phyloP scores from a whole-genome alignment of 1,140 invertebrate genomes.

The Homalodisca vitripennis region DNA sequence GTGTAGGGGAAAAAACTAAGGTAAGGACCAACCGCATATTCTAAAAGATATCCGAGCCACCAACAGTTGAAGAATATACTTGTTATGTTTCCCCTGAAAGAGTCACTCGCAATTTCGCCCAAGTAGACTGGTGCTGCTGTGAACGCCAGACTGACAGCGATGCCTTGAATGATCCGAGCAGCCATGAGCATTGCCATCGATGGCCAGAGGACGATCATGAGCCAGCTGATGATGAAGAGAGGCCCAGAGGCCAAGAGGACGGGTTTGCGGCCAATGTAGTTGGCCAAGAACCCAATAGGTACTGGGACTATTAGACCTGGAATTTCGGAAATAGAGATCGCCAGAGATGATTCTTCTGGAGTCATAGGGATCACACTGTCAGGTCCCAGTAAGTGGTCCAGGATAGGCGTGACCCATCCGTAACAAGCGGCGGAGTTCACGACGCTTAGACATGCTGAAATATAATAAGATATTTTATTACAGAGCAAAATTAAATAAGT shows the following conservation, averaged over 20 bases:
- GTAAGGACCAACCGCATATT: constrained; percentile 73
- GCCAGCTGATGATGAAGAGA: constrained; percentile 48
- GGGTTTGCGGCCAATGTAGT: constrained; percentile 71
- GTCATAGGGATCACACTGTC: constrained; percentile 55
- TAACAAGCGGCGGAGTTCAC: constrained; percentile 46
- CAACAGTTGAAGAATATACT: constrained; percentile 68
- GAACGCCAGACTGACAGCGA: constrained; percentile 59
- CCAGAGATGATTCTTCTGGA: constrained; percentile 50
- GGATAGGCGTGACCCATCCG: constrained; percentile 60
- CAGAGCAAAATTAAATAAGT: no score
- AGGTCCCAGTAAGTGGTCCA: constrained; percentile 51
- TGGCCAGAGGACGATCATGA: constrained; percentile 52
- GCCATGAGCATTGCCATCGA: constrained; percentile 24
- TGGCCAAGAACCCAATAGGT: constrained; percentile 55
- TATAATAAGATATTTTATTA: no score
- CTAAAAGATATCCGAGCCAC: constrained; percentile 70
- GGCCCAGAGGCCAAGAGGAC: constrained; percentile 64
- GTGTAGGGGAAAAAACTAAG: constrained; percentile 65
- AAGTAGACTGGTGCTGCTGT: constrained; percentile 56
- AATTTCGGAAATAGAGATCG: constrained; percentile 33
- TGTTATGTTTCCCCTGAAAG: constrained; percentile 60
- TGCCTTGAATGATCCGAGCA: constrained; percentile 50
- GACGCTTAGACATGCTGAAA: constrained; percentile 47
- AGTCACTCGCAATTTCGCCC: constrained; percentile 64
- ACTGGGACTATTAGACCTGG: constrained; percentile 40